Evolutionary conservation across 2,888 invertebrate genomes (phyloP).

Genomic region (Acrocyrtus sp.): DNA sequence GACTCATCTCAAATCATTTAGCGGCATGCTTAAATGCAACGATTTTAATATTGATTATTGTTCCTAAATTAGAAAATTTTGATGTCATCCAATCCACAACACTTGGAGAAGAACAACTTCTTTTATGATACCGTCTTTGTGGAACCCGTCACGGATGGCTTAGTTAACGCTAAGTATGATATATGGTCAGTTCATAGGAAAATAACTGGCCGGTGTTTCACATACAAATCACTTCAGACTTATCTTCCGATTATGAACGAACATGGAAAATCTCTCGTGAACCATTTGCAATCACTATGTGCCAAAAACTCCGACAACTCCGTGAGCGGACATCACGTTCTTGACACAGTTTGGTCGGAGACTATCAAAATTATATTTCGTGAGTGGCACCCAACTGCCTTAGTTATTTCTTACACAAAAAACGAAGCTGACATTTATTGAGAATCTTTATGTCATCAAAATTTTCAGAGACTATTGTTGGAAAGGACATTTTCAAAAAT

Average conservation of each 20-base stretch:
- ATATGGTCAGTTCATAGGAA: not conserved
- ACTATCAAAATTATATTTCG: not conserved
- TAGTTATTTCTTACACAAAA: too few species aligned
- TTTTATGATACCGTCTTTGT: not conserved
- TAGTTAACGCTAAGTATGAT: not conserved
- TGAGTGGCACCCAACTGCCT: too few species aligned
- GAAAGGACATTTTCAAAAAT: too few species aligned
- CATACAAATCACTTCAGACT: not conserved
- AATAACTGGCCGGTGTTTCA: not conserved
- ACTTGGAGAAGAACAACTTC: not conserved
- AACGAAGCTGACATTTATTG: too few species aligned
- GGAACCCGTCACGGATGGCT: not conserved
- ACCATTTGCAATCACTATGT: not conserved
- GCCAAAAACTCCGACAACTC: not conserved
- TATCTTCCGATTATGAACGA: constrained; percentile 7
- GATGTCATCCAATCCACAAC: not conserved
- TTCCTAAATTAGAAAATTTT: too few species aligned
- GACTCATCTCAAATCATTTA: too few species aligned
- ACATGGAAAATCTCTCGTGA: not conserved
- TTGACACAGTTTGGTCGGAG: not conserved
- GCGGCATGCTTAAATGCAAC: too few species aligned
- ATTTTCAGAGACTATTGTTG: too few species aligned
- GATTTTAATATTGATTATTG: too few species aligned
- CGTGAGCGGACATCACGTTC: not conserved
- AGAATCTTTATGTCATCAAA: too few species aligned